A percentile compares a stretch with the other conserved stretches of the same genome.
Evolutionary conservation across 1,140 invertebrate genomes (phyloP).

Genomic region (Lasioglossum albipes): DNA sequence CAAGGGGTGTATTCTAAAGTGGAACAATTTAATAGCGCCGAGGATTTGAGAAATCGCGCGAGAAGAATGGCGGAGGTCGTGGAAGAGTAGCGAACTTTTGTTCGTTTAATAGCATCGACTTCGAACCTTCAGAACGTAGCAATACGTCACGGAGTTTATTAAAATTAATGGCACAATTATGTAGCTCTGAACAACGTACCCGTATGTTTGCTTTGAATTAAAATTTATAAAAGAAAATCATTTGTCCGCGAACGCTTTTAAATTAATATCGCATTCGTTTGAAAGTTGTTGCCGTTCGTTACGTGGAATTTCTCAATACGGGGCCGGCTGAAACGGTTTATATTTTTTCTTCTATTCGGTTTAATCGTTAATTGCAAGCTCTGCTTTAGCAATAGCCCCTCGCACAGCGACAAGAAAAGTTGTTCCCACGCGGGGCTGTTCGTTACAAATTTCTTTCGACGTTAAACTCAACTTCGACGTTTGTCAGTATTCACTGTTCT

Average conservation of each 20-base stretch:
- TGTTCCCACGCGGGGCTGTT: neutral
- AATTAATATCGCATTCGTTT: neutral
- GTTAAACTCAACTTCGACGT: neutral
- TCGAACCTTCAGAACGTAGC: neutral
- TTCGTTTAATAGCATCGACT: neutral
- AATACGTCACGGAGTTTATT: neutral
- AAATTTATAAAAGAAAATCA: neutral
- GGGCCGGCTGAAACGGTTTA: neutral
- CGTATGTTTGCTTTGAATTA: constrained; percentile 6
- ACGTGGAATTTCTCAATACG: constrained; percentile 2
- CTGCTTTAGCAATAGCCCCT: neutral
- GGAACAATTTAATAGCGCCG: too few species aligned
- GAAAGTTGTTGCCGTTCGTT: constrained; percentile 10
- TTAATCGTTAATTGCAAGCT: constrained; percentile 14
- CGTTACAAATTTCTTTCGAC: neutral
- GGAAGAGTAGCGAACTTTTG: neutral
- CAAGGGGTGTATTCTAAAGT: too few species aligned
- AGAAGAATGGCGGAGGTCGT: too few species aligned
- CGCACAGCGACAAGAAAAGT: neutral
- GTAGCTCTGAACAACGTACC: neutral
- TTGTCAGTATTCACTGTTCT: too few species aligned
- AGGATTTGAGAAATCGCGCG: too few species aligned
- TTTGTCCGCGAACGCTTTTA: neutral
- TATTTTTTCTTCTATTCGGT: neutral
- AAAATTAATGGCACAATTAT: constrained; percentile 9